Evolutionary conservation across 2,797 vertebrate genomes (phyloP).

Genomic region (Balearica regulorum): DNA sequence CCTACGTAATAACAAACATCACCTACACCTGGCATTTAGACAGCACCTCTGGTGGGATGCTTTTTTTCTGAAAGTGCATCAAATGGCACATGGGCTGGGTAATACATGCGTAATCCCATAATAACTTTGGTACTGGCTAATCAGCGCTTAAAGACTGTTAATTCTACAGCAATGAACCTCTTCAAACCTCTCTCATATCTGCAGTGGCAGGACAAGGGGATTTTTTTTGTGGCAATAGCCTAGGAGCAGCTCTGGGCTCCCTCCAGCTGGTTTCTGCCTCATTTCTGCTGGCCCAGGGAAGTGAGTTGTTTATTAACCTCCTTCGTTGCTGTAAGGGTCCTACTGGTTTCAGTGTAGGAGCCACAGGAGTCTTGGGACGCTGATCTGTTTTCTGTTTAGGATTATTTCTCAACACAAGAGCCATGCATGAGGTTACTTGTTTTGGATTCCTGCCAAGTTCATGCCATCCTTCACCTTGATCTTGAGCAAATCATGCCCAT

Average conservation of each 20-base stretch:
- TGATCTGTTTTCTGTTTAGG: neutral
- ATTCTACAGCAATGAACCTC: neutral
- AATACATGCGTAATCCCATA: neutral
- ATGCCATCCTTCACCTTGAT: neutral
- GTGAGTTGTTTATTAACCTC: neutral
- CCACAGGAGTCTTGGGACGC: neutral
- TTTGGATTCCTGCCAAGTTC: neutral
- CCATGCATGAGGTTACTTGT: neutral
- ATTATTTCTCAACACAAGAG: neutral
- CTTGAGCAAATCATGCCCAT: neutral
- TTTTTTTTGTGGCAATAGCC: neutral
- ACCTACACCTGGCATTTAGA: neutral
- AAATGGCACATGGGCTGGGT: neutral
- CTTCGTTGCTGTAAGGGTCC: neutral
- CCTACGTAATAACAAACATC: neutral
- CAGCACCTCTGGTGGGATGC: neutral
- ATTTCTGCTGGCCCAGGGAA: neutral
- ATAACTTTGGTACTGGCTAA: neutral
- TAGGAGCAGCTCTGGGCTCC: constrained; percentile 5
- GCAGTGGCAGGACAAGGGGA: neutral
- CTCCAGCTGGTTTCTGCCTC: neutral
- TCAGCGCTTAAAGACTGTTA: neutral
- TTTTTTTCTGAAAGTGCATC: neutral
- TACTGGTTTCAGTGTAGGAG: neutral
- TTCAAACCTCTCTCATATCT: neutral